These are phyloP conservation scores for Nesospiza acunhae DNA, from an alignment of 2,113 vertebrate species.

Conservation along the genomic window DNA sequence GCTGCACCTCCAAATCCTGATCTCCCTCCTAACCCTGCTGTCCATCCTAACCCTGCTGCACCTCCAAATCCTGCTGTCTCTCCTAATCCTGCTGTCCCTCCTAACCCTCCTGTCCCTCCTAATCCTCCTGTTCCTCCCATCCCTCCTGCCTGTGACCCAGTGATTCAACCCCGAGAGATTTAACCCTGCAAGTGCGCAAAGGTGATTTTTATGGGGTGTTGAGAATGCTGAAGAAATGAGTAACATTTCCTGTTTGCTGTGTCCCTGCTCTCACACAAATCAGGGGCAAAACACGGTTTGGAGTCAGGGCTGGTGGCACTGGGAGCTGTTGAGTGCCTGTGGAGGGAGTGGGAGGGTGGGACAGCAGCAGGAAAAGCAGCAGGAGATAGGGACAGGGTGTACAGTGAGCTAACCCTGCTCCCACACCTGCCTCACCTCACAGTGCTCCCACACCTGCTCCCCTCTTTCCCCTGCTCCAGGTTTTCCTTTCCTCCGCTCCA, in stretches of 20 bases:
- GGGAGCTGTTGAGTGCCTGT: background rate
- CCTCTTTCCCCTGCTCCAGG: background rate
- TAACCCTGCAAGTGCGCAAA: background rate
- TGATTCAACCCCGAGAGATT: background rate
- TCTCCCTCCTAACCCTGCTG: background rate
- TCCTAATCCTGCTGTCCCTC: background rate
- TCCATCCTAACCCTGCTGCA: accelerated
- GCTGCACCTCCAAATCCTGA: background rate
- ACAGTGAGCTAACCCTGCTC: background rate
- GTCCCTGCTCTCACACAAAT: background rate
- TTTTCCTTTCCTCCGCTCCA: background rate
- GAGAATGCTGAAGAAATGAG: background rate
- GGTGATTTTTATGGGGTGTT: background rate
- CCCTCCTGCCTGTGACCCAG: background rate
- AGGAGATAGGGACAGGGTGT: background rate
- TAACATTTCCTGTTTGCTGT: background rate
- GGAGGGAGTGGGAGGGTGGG: background rate
- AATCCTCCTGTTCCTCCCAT: background rate
- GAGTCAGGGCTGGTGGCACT: accelerated
- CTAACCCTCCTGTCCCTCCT: background rate
- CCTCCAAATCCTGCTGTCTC: background rate
- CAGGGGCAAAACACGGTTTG: accelerated
- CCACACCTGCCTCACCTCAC: too few relatives aligned
- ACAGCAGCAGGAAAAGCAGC: background rate
- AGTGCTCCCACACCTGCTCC: background rate